phyloP scores from a whole-genome alignment of 2,888 invertebrate genomes.

The Agriotes lineatus region DNA sequence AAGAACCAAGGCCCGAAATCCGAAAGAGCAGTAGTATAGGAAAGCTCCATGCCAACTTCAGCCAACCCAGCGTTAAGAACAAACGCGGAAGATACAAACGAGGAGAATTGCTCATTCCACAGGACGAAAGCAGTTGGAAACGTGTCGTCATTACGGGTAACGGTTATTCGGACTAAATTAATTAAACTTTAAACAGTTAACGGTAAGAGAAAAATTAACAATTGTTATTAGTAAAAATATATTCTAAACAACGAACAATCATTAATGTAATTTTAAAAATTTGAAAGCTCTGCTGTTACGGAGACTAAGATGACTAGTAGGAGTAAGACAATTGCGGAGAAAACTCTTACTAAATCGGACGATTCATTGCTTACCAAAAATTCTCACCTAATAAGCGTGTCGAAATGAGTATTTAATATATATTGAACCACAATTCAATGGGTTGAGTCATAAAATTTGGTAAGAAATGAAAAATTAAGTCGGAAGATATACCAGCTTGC shows the following conservation, averaged over 20 bases:
- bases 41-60: slow-evolving; percentile 56
- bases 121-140: slow-evolving; percentile 58
- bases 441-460: background rate
- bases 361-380: background rate
- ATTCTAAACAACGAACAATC: slow-evolving; percentile 64
- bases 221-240: slow-evolving; percentile 42
- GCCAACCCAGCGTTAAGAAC: slow-evolving; percentile 48
- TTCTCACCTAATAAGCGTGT: background rate
- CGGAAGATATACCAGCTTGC: background rate
- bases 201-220: background rate
- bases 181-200: slow-evolving; percentile 13
- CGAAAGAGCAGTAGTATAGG: slow-evolving; percentile 65
- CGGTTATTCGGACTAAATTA: slow-evolving; percentile 62
- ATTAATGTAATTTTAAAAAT: slow-evolving; percentile 50
- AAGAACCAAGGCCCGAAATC: slow-evolving; percentile 60
- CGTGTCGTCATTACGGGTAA: slow-evolving; percentile 58
- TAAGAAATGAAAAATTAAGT: slow-evolving; percentile 2
- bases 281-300: background rate
- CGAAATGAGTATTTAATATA: background rate
- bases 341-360: background rate
- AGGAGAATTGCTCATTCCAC: slow-evolving; percentile 55
- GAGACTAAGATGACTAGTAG: background rate
- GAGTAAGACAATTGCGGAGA: background rate
- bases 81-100: slow-evolving; percentile 58
- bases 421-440: too few relatives aligned